Percentiles rank a stretch among this genome's conserved stretches.
Conservation (phyloP, 2,888 invertebrate genomes). For the Cryptocheilus praepositus region DNA sequence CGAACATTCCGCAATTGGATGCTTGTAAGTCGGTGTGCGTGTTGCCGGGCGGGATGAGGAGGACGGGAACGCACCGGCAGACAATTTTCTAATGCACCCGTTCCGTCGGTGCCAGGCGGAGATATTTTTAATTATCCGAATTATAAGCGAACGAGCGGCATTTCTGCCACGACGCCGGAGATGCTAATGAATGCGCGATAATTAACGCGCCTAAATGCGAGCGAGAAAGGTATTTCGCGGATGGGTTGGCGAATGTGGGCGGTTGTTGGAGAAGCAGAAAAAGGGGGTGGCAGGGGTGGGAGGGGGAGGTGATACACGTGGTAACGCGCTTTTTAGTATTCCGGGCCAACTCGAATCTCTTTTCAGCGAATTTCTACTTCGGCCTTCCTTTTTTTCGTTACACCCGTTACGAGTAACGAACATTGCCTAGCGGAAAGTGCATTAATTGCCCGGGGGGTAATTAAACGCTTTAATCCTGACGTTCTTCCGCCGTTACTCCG, state of each 20-base stretch:
- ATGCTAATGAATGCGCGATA: slow-evolving; percentile 50
- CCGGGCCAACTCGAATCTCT: slow-evolving; percentile 19
- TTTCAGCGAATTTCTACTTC: slow-evolving; percentile 18
- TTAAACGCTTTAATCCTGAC: slow-evolving; percentile 32
- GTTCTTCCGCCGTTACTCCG: slow-evolving; percentile 5
- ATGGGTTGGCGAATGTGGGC: too few species aligned
- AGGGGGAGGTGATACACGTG: slow-evolving; percentile 7
- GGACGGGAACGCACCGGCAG: neutral
- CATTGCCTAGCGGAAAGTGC: slow-evolving; percentile 13
- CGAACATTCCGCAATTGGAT: too few species aligned
- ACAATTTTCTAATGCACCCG: slow-evolving; percentile 38
- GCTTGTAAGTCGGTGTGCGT: too few species aligned
- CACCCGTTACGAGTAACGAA: too few species aligned
- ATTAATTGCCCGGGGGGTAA: slow-evolving; percentile 27
- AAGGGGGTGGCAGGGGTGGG: neutral
- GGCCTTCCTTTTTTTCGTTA: too few species aligned
- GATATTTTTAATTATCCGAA: slow-evolving; percentile 48
- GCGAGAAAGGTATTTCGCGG: too few species aligned
- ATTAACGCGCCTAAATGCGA: slow-evolving; percentile 39
- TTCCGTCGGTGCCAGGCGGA: slow-evolving; percentile 19
- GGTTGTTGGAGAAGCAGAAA: too few species aligned
- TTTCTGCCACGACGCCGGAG: slow-evolving; percentile 12
- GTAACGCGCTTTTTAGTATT: slow-evolving; percentile 18
- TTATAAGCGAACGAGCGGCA: slow-evolving; percentile 33
- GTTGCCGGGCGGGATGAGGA: slow-evolving; percentile 7